Evolutionary conservation across 2,888 invertebrate genomes (phyloP), one percentile per base, ranked within the genome.

Genomic region (Andrena camellia): DNA sequence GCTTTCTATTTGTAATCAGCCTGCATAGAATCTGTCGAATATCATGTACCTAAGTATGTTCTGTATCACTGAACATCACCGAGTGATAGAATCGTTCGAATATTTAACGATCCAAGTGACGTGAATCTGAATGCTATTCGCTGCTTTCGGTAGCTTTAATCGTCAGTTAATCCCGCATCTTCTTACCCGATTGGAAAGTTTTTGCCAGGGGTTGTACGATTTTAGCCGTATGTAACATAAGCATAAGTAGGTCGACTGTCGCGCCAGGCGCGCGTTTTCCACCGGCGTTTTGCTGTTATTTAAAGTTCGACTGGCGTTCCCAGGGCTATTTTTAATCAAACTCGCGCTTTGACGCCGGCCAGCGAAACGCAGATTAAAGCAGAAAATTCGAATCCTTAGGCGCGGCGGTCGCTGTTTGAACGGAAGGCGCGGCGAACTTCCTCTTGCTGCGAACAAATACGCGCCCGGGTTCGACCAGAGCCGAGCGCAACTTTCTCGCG

Each of bases 321-420:
- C 31, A n/a, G 13, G 8, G 54, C 72, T 81, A 73, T 73, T 81
- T 81, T 81, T 73, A 81, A 81, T 81, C 68, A 73, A 73, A 73
- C 68, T 59, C 23, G 29, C 26, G 42, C 81, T 81, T 73, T 73
- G 81, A 81, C 67, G 50, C 33, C 26, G 50, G 17, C 33, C 48
- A 2, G 48, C 29, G 71, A 71, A 79, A 67, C 80, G 52, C 35
- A 13, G 80, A 80, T 80, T 79, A 71, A 79, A 79, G 62, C 71
- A 52, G 71, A 79, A 71, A 79, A 79, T 71, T 79, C 71, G 80
- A 71, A 80, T 80, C 71, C 67, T 79, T 80, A 72, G 80, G 80
- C 80, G 66, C 62, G 60, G 66, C 62, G 60, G 67, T 8, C 42
- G 54, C 54, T 80, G 71, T 79, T 80, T 80, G 62, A 80, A 33